These are phyloP conservation scores for Cephonodes hylas DNA, from an alignment of 2,888 invertebrate species.

Conservation along the genomic window DNA sequence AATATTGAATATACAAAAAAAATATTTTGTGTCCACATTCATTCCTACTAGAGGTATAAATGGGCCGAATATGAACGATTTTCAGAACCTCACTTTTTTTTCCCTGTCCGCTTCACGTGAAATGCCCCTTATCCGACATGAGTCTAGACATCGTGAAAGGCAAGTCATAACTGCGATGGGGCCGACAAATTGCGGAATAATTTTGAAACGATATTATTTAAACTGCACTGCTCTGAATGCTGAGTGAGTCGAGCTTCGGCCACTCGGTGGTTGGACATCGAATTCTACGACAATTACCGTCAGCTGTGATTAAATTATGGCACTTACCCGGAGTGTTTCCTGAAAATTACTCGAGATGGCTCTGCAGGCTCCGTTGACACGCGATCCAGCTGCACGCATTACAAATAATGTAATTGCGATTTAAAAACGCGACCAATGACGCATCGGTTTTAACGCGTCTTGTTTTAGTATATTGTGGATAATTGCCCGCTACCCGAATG, in stretches of 20 bases:
- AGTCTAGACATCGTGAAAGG: not conserved
- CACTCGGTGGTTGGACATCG: slow-evolving; percentile 67
- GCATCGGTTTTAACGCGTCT: slow-evolving; percentile 74
- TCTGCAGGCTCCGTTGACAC: slow-evolving; percentile 74
- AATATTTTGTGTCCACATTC: too few relatives aligned
- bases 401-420: slow-evolving; percentile 56
- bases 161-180: not conserved
- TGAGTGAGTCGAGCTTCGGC: slow-evolving; percentile 39
- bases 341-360: slow-evolving; percentile 79
- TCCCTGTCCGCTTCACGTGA: too few relatives aligned
- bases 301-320: slow-evolving; percentile 80
- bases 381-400: slow-evolving; percentile 75
- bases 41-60: too few relatives aligned
- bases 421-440: slow-evolving; percentile 74
- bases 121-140: not conserved
- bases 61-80: too few relatives aligned
- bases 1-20: too few relatives aligned
- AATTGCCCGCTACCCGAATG: slow-evolving; percentile 29
- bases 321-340: slow-evolving; percentile 77
- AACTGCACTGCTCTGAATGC: slow-evolving; percentile 33
- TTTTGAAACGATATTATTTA: slow-evolving; percentile 45
- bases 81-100: too few relatives aligned
- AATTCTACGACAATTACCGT: slow-evolving; percentile 74
- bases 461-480: slow-evolving; percentile 55
- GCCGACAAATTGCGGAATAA: slow-evolving; percentile 30